phyloP scores from a whole-genome alignment of 2,888 invertebrate genomes.

The Drosophila rellima region DNA sequence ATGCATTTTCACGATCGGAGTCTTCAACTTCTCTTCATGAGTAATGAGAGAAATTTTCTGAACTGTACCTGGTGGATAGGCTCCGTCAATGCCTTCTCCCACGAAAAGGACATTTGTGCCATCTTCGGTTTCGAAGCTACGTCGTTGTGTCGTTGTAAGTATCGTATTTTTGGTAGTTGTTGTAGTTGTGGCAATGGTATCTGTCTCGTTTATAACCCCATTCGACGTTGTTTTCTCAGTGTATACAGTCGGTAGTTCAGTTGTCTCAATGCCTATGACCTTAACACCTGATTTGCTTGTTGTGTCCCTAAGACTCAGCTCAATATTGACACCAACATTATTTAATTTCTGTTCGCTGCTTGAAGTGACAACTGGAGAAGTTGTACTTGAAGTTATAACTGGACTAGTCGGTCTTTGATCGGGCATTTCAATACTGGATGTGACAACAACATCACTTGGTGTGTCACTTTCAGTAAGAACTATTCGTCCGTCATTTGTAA shows the following conservation, averaged over 20 bases:
- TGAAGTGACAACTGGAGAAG: conserved; percentile 47
- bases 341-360: conserved; percentile 44
- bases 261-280: conserved; percentile 77
- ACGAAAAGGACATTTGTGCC: conserved; percentile 83
- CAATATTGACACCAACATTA: conserved; percentile 67
- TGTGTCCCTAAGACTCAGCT: conserved; percentile 51
- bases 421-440: conserved; percentile 81
- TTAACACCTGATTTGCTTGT: conserved; percentile 63
- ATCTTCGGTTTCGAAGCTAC: conserved; percentile 81
- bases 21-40: conserved; percentile 90
- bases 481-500: conserved; percentile 81
- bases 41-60: conserved; percentile 89
- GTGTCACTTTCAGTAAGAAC: conserved; percentile 75
- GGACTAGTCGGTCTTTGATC: conserved; percentile 71
- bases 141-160: conserved; percentile 78
- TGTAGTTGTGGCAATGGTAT: conserved; percentile 66
- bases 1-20: conserved; percentile 89
- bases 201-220: conserved; percentile 43
- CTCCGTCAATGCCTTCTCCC: conserved; percentile 79
- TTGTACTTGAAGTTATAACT: conserved; percentile 36
- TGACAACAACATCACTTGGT: conserved; percentile 79
- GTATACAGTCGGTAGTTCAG: conserved; percentile 49
- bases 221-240: conserved; percentile 39
- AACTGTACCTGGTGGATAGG: conserved; percentile 79
- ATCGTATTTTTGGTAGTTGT: conserved; percentile 77